A percentile compares a stretch with the other conserved stretches of the same genome.
phyloP scores from a whole-genome alignment of 2,888 invertebrate genomes.

The Onthophagus sagittarius region DNA sequence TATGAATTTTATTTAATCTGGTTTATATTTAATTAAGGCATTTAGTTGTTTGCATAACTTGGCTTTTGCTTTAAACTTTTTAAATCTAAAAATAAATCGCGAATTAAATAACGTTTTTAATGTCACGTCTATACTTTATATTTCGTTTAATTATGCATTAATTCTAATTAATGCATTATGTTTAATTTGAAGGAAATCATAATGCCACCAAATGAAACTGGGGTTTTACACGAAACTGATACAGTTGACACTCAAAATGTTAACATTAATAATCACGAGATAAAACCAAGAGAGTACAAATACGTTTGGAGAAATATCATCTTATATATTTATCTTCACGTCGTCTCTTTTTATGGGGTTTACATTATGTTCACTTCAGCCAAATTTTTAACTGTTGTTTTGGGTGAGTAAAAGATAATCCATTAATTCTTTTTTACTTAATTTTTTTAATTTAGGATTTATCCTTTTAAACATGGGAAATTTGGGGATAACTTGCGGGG shows the following conservation, averaged over 20 bases:
- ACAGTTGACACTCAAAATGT: conserved; percentile 45
- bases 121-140: neutral
- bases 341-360: conserved; percentile 60
- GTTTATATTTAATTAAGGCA: neutral
- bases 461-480: conserved; percentile 60
- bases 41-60: neutral
- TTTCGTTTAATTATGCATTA: neutral
- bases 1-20: neutral
- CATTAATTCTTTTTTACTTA: neutral
- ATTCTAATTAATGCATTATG: too few species aligned
- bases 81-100: neutral
- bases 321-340: conserved; percentile 68
- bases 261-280: neutral
- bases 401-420: conserved; percentile 56
- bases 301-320: conserved; percentile 75
- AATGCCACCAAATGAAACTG: conserved; percentile 42
- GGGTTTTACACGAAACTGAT: conserved; percentile 64
- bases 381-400: conserved; percentile 65
- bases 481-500: conserved; percentile 86
- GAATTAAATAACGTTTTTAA: neutral
- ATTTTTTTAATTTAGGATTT: conserved; percentile 53
- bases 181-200: too few species aligned
- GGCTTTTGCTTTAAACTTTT: neutral
- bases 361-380: conserved; percentile 68
- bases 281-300: conserved; percentile 15